Conservation (phyloP, 2,113 vertebrate species). For the Pica pica region DNA sequence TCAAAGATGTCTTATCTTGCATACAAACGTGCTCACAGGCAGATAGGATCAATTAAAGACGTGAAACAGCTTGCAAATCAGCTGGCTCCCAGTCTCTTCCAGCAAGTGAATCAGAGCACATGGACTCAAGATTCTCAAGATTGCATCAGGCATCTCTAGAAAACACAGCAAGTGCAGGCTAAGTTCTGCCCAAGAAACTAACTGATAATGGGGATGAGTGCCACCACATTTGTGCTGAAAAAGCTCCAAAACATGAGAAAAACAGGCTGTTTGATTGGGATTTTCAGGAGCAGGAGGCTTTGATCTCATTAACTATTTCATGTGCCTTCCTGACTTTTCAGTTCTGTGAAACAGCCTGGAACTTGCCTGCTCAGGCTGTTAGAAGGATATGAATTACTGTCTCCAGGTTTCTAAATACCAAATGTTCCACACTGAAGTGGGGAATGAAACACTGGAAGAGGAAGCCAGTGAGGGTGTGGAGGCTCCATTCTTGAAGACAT, state of each 20-base stretch:
- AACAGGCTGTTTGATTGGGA: not conserved
- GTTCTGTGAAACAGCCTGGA: not conserved
- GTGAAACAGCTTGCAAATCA: not conserved
- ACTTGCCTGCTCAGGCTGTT: not conserved
- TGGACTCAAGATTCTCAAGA: not conserved
- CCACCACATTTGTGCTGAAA: not conserved
- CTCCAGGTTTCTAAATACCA: not conserved
- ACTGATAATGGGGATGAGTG: not conserved
- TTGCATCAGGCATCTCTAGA: not conserved
- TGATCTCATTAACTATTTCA: not conserved
- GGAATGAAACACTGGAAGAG: not conserved
- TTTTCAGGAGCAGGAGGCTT: not conserved
- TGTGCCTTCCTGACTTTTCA: not conserved
- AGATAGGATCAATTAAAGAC: not conserved
- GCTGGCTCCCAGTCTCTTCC: not conserved
- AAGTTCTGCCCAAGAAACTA: not conserved
- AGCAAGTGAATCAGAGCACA: not conserved
- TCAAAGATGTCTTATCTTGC: not conserved
- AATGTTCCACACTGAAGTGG: not conserved
- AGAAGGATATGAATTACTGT: not conserved
- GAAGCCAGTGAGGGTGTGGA: not conserved
- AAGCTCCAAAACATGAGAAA: not conserved
- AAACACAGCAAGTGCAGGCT: not conserved
- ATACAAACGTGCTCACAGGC: not conserved
- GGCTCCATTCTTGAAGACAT: not conserved